Base-by-base conservation (phyloP, 2,797 vertebrate species). In the Alosa sapidissima region DNA sequence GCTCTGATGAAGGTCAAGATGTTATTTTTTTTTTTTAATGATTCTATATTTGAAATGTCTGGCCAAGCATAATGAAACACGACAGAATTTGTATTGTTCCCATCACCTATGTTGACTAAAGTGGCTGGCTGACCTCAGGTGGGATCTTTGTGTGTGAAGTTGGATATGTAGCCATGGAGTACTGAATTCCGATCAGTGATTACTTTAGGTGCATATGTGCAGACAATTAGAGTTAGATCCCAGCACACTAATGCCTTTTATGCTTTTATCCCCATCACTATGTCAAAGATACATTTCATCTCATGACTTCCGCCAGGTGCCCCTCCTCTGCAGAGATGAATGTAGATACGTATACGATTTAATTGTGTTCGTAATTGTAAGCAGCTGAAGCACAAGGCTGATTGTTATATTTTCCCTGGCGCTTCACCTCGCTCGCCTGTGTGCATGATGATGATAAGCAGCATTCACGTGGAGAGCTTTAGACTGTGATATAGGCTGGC, bases 401-500 rank as follows among this genome's bases (percentile, higher is more conserved):
- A 41, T 41, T 75, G 68, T 75, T 72, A 36, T 16, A 72, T 36
- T 72, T 36, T 72, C 9, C 65, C 28, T 72, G 0, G 7, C 33
- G 33, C 10, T 62, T 62, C n/a, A 62, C 65, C 33, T 72, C n/a
- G 33, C 10, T 19, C 16, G 5, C 5, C 4, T 75, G 33, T 16
- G 33, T 51, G 7, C 6, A 51, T 51, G 49, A 75, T 72, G 68
- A 75, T 75, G 33, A 75, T 36, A 75, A 75, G 13, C 68, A 16
- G 16, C 36, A 45, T 75, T 75, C 33, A 41, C 68, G 16, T 75
- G 14, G 13, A 75, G 36, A 4, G 55, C 55, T 58, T 58, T 21
- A 75, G 33, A 75, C 68, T 41, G 68, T 45, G 33, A 41, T 72
- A 36, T 72, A 75, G 68, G 68, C 68, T 41, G 33, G 68, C 68